A percentile compares a stretch with the other conserved stretches of the same genome.
Evolutionary conservation across 2,888 invertebrate species (phyloP).

Genomic region (Marasmarcha lunaedactyla): DNA sequence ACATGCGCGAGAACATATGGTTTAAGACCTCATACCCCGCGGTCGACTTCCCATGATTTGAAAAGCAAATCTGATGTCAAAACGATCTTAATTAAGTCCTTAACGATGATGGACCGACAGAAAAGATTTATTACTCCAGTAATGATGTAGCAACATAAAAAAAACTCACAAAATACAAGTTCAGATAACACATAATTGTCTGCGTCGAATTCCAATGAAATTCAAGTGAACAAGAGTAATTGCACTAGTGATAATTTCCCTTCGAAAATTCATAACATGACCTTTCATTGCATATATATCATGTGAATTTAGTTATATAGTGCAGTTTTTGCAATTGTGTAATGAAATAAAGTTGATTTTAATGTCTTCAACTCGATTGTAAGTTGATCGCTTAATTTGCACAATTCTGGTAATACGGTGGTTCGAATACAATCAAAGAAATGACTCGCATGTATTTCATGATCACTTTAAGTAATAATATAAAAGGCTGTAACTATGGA

Average conservation of each 20-base stretch:
- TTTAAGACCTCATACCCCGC: too few relatives aligned
- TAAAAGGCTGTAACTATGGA: too few relatives aligned
- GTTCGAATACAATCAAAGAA: too few relatives aligned
- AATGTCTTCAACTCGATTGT: too few relatives aligned
- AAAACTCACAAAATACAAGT: constrained; percentile 25
- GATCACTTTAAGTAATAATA: too few relatives aligned
- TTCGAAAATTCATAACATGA: background rate
- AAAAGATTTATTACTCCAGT: constrained; percentile 52
- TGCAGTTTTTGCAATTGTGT: background rate
- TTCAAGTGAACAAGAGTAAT: constrained; percentile 5
- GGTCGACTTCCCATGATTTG: too few relatives aligned
- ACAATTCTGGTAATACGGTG: too few relatives aligned
- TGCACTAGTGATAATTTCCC: background rate
- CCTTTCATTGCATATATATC: background rate
- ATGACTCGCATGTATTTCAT: too few relatives aligned
- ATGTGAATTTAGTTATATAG: background rate
- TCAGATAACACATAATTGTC: constrained; percentile 8
- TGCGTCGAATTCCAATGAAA: background rate
- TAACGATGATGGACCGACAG: constrained; percentile 42
- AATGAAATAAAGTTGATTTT: too few relatives aligned
- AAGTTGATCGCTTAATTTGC: too few relatives aligned
- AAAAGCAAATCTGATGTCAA: too few relatives aligned
- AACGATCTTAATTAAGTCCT: constrained; percentile 50
- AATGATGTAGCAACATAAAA: constrained; percentile 47
- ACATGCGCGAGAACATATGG: too few relatives aligned